phyloP scores from a whole-genome alignment of 2,113 vertebrate species.

The Notechis scutatus region DNA sequence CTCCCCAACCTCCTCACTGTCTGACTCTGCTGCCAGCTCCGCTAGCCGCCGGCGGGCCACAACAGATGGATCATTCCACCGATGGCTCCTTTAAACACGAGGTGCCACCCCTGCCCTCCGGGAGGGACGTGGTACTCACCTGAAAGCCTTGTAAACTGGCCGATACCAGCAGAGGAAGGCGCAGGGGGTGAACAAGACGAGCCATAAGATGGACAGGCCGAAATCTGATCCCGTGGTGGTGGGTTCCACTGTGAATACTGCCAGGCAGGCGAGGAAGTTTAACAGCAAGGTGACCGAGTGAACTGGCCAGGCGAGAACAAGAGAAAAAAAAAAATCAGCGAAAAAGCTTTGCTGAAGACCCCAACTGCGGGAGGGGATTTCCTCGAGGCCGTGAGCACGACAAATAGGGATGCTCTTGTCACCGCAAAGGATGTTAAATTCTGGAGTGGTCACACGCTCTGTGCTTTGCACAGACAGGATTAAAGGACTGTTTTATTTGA shows the following conservation, averaged over 20 bases:
- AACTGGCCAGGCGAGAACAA: constrained; percentile 68
- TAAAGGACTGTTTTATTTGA: not conserved
- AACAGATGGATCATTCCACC: not conserved
- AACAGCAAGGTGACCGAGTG: constrained; percentile 89
- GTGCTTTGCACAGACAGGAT: not conserved
- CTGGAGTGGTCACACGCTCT: not conserved
- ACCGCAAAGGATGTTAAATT: not conserved
- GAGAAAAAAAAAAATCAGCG: not conserved
- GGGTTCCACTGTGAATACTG: constrained; percentile 71
- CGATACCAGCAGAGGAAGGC: constrained; percentile 96
- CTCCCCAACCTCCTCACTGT: too few species aligned
- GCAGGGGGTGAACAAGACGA: constrained; percentile 91
- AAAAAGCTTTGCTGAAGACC: not conserved
- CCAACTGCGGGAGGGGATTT: too few species aligned
- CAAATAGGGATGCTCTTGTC: not conserved
- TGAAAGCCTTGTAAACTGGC: constrained; percentile 96
- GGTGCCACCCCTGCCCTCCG: fast-evolving
- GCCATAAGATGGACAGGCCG: constrained; percentile 93
- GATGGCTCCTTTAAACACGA: not conserved
- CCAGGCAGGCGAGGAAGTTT: constrained; percentile 92
- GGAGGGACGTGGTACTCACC: constrained; percentile 61
- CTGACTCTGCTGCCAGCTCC: too few species aligned
- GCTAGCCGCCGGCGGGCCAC: too few species aligned
- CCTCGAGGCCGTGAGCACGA: too few species aligned
- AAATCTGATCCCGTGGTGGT: constrained; percentile 79